Base-by-base conservation (phyloP, 2,888 invertebrate genomes). In the Bugula neritina region DNA sequence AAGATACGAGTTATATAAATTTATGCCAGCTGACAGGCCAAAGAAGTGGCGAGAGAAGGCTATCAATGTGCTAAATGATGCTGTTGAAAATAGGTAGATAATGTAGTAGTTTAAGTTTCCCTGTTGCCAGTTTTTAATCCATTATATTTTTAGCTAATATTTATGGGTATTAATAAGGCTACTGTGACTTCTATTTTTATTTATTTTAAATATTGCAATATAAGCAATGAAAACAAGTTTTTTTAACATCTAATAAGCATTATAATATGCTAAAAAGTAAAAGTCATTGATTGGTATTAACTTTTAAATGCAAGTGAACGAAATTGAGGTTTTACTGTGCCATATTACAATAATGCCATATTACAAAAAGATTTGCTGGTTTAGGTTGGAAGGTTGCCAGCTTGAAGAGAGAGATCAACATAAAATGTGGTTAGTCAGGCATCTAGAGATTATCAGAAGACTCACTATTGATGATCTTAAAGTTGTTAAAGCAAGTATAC, bases 381-480 rank as follows among this genome's bases (percentile, higher is more conserved):
- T n/a, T 73, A 88, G 94, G 73, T 92, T 98, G 72, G 97, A 97
- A 85, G 97, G 96, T 0, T 96, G 94, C 3, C 93, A 96, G 77
- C 89, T 96, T 1, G 96, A 97, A 79, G 95, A 95, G 79, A 87
- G 96, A 31, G 88, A 88, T 27, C 91, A 91, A 77, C 92, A 95
- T 84, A 96, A 96, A 84, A 90, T 94, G 86, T 99, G 98, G 98
- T 87, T 99, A 21, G 95, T 96, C 1, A 87, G 93, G 31, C 95
- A 98, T 84, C 86, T 99, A 72, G 98, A 99, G 85, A 79, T 85
- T 58, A 91, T 91, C 0, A 87, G 96, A 54, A 91, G 92, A 79
- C 87, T 94, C 10, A 92, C 96, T 78, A 84, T 95, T 3, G 94
- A 96, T 81, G 96, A 97, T 84, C 85, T 97, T 74, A 87, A 92